These are phyloP conservation scores for Saxidomus purpurata DNA, from an alignment of 1,140 invertebrate genomes.

Conservation along the genomic window DNA sequence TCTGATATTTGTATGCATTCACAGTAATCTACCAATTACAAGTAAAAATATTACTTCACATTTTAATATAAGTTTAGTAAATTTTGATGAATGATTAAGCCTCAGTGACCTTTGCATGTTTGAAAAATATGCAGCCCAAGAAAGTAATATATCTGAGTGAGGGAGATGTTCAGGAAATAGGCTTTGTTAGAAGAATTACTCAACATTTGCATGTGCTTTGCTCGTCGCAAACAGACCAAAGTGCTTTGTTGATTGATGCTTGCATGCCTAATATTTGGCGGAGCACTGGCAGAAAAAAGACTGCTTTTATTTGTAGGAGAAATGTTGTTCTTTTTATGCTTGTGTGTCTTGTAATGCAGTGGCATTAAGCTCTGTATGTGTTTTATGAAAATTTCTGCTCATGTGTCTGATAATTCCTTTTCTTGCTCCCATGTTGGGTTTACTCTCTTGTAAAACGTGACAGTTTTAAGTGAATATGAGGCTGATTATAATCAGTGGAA, in stretches of 20 bases:
- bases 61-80: too few species aligned
- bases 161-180: slow-evolving; percentile 15
- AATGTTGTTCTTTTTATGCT: neutral
- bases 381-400: neutral
- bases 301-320: neutral
- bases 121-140: too few species aligned
- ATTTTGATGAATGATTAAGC: too few species aligned
- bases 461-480: neutral
- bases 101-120: too few species aligned
- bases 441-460: neutral
- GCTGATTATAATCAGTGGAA: neutral
- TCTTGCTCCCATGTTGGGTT: too few species aligned
- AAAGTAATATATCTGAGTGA: neutral
- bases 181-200: neutral
- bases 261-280: neutral
- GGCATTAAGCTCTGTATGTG: too few species aligned
- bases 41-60: too few species aligned
- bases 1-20: too few species aligned
- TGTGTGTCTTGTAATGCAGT: too few species aligned
- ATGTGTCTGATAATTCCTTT: too few species aligned
- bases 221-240: slow-evolving; percentile 10
- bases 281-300: neutral
- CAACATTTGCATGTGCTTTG: slow-evolving; percentile 32
- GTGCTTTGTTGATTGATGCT: slow-evolving; percentile 15
- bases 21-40: too few species aligned